Base-by-base conservation (phyloP, 2,797 vertebrate genomes). In the Natrix natrix region DNA sequence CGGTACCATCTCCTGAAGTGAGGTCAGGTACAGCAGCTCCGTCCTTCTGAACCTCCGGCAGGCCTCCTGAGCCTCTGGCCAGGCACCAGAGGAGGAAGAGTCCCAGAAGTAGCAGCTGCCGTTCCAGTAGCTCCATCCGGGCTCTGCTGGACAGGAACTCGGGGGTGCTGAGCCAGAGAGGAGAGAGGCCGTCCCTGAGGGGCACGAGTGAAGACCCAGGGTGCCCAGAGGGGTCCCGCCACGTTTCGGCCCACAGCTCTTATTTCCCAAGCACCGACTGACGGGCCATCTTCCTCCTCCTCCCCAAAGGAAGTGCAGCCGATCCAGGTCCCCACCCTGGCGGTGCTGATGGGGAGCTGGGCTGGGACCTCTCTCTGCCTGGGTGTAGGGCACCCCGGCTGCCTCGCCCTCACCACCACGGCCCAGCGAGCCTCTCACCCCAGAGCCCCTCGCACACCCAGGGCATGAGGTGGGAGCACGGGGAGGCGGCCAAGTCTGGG, bases 91-190 rank as follows among this genome's bases (percentile, higher is more conserved):
- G 26, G 86, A 57, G 5, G 28, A 48, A 0, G 88, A 1, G 32
- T 92, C 86, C 92, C 88, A 88, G 90, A 92, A 89, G 66, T 95
- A 95, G 74, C 94, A 95, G 63, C 93, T 94, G 22, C 89, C 87
- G 2, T 91, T 94, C 94, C 94, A 94, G 43, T 83, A 17, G 2
- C 60, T 92, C 95, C 95, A 96, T 10, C 90, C 92, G 5, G 87
- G 69, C 26, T 89, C 90, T 0, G 57, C 26, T 0, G 95, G 94
- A 0, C 95, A 96, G 89, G 78, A 92, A 32, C 54, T 93, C 52
- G 17, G 10, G 28, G 90, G 26, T 8, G n/a, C 94, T 95, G 54
- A 10, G 20, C 20, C 16, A 56, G 28, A 93, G 74, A 66, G 24
- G 8, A 48, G 52, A 20, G 2, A 48, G 0, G 13, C 17, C 59